Percentiles rank a stretch among this genome's conserved stretches.
Evolutionary conservation across 1,140 invertebrate species (phyloP).

Genomic region (Trichoplusia ni): DNA sequence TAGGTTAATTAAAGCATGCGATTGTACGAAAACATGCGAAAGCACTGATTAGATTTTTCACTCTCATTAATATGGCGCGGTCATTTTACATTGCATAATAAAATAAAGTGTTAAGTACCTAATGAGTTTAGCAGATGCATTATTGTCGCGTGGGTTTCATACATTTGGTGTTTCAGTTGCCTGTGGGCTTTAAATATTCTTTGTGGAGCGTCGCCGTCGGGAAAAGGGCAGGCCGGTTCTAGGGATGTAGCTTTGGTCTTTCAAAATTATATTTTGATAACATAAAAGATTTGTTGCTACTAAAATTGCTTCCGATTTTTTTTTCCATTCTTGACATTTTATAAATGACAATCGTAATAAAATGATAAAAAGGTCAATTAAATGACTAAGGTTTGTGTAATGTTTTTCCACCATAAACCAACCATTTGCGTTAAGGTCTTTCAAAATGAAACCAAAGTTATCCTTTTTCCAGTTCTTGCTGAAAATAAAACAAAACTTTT

Average conservation of each 20-base stretch:
- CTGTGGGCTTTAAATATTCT: conserved; percentile 25
- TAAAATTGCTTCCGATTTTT: too few species aligned
- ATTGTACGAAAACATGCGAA: background rate
- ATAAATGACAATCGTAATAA: too few species aligned
- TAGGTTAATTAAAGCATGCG: background rate
- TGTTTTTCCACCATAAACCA: too few species aligned
- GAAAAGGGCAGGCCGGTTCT: conserved; percentile 16
- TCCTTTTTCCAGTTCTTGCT: too few species aligned
- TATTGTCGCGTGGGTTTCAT: conserved; percentile 1
- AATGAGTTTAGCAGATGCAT: conserved; percentile 15
- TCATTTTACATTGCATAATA: conserved; percentile 8
- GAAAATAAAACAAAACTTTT: too few species aligned
- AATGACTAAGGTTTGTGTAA: too few species aligned
- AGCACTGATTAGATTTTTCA: conserved; percentile 15
- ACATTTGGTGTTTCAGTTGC: background rate
- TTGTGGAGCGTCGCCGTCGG: conserved; percentile 27
- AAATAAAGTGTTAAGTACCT: conserved; percentile 7
- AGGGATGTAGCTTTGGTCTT: background rate
- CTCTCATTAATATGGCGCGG: conserved; percentile 10
- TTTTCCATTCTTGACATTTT: too few species aligned
- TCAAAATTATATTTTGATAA: too few species aligned
- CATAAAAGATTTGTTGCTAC: too few species aligned
- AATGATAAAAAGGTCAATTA: too few species aligned
- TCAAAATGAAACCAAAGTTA: too few species aligned
- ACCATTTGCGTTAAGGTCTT: too few species aligned